phyloP scores from a whole-genome alignment of 2,888 invertebrate genomes.

The Crematogaster levior region DNA sequence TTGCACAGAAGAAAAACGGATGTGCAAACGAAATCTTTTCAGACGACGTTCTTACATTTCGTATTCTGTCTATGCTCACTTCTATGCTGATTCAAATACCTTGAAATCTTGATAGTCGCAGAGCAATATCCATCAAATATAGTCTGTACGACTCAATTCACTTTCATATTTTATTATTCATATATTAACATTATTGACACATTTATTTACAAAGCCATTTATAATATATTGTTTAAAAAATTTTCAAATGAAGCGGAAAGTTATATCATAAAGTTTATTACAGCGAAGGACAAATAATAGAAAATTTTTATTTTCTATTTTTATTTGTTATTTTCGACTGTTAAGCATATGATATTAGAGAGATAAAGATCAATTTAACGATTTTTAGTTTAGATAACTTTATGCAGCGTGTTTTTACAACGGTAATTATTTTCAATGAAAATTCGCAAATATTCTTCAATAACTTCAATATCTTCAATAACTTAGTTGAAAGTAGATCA shows the following conservation, averaged over 20 bases:
- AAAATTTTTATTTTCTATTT: neutral
- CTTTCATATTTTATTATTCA: neutral
- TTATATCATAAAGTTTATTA: neutral
- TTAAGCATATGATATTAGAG: neutral
- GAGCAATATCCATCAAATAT: neutral
- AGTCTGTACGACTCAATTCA: neutral
- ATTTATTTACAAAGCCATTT: neutral
- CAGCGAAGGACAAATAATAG: neutral
- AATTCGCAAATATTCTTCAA: constrained; percentile 12
- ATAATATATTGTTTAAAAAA: neutral
- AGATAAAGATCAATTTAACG: neutral
- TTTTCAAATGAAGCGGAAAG: neutral
- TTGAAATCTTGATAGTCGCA: neutral
- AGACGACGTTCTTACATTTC: constrained; percentile 20
- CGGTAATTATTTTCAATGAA: constrained; percentile 19
- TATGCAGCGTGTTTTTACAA: neutral
- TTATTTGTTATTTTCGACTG: neutral
- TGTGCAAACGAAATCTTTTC: constrained; percentile 28
- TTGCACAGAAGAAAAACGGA: constrained; percentile 22
- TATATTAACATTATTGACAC: neutral
- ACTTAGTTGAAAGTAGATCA: constrained; percentile 8
- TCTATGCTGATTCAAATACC: constrained; percentile 31
- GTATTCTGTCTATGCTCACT: constrained; percentile 30
- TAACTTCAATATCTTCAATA: constrained; percentile 5
- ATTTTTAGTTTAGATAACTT: neutral